Base-by-base conservation (phyloP, 2,797 vertebrate species). In the Hippoglossus hippoglossus region DNA sequence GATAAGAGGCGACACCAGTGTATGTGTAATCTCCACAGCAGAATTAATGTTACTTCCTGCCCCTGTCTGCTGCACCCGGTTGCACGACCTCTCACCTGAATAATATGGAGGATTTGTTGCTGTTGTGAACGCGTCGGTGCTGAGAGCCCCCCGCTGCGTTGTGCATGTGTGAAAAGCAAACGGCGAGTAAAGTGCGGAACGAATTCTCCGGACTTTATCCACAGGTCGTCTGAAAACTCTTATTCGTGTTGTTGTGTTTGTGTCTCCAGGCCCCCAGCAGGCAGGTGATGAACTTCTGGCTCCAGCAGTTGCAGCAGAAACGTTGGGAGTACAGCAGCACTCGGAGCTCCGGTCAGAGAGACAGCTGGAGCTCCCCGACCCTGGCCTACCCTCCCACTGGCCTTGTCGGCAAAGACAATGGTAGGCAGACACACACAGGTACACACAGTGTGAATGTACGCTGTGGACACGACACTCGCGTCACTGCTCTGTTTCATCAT, bases 281-380 rank as follows among this genome's bases (percentile, higher is more conserved):
- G 25, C 96, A 97, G 86, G 95, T 95, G 82, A 99, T 98, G 97
- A 95, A 95, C 2, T 98, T 94, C 87, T 99, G 98, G 98, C 93
- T 99, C 2, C 97, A 98, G 84, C 96, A 99, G 82, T 91, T 99
- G 36, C 98, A 99, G 74, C 98, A 99, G 94, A 99, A 97, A 73
- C 94, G 98, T 9, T 99, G 98, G 98, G 98, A 99, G 47, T 97
- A 96, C 75, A 97, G 96, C 82, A 98, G 95, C 86, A 93, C 90
- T 2, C 89, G 94, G 0, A 94, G 95, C 0, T 86, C 87, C 0
- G 93, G 94, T 0, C 94, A 95, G 61, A 91, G 96, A 80, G 95
- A 95, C 89, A 96, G 95, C 91, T 88, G 93, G 77, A 93, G 89
- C 19, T 95, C 95, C 7, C 95, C 96, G 0, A 93, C 93, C 0